These are phyloP conservation scores for Lagorchestes hirsutus DNA, from an alignment of 2,797 vertebrate species.

Conservation along the genomic window DNA sequence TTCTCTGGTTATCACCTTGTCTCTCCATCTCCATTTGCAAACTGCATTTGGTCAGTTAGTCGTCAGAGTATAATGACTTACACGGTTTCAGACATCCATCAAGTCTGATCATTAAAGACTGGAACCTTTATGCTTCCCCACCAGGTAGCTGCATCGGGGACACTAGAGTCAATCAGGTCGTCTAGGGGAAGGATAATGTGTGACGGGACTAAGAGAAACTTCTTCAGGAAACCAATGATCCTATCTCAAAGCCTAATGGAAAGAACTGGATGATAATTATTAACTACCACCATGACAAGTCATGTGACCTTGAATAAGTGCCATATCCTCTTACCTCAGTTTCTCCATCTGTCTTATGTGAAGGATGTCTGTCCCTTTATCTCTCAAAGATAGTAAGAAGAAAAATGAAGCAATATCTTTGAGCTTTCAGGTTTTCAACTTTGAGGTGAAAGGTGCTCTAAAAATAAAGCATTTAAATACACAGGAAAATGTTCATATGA, in stretches of 20 bases:
- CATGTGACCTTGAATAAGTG: neutral
- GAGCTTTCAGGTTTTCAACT: too few species aligned
- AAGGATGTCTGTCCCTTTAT: neutral
- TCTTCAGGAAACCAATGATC: neutral
- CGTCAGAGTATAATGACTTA: neutral
- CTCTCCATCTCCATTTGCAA: neutral
- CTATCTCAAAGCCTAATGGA: neutral
- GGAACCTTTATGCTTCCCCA: neutral
- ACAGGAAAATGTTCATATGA: neutral
- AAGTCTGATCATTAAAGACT: neutral
- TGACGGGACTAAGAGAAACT: neutral
- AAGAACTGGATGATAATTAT: neutral
- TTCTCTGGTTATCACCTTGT: too few species aligned
- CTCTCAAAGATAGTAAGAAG: neutral
- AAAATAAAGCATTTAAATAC: constrained; percentile 21
- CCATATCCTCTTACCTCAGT: neutral
- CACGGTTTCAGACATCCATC: neutral
- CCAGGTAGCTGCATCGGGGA: neutral
- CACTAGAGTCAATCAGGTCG: neutral
- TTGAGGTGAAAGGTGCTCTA: neutral
- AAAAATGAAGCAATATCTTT: neutral
- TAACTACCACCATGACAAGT: neutral
- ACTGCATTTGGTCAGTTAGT: neutral
- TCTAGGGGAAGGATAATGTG: neutral
- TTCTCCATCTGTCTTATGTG: neutral